Conservation (phyloP, 2,797 vertebrate genomes). For the Pteropus rufus region DNA sequence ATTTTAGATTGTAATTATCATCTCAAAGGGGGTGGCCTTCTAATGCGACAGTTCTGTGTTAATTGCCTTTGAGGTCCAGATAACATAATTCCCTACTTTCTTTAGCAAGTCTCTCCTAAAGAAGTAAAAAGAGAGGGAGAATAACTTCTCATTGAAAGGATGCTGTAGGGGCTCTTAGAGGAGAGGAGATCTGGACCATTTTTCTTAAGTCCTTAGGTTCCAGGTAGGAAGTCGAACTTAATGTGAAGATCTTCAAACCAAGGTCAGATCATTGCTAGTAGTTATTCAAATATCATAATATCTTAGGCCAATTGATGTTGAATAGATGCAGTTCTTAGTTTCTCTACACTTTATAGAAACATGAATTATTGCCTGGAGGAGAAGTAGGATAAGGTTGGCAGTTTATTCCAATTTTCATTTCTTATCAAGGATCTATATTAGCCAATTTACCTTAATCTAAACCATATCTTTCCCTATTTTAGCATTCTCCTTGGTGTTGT, state of each 20-base stretch:
- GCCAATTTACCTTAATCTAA: background rate
- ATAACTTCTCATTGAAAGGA: background rate
- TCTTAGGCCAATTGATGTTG: background rate
- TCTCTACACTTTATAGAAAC: background rate
- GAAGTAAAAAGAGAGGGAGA: background rate
- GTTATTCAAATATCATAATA: background rate
- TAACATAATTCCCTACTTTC: slow-evolving; percentile 19
- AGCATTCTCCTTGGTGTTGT: background rate
- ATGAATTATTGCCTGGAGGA: background rate
- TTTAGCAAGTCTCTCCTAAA: background rate
- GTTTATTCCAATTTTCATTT: background rate
- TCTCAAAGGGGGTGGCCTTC: background rate
- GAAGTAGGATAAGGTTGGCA: background rate
- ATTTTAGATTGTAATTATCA: background rate
- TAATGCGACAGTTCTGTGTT: slow-evolving; percentile 6
- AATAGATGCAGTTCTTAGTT: background rate
- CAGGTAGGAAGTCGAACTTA: background rate
- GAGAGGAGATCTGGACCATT: background rate
- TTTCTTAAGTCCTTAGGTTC: background rate
- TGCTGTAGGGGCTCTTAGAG: background rate
- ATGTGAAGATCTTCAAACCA: background rate
- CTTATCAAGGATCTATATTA: background rate
- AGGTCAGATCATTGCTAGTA: background rate
- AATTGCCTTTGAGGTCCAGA: slow-evolving; percentile 1
- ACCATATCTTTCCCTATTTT: background rate